Evolutionary conservation across 1,140 invertebrate species (phyloP).

Genomic region (Musca vetustissima): DNA sequence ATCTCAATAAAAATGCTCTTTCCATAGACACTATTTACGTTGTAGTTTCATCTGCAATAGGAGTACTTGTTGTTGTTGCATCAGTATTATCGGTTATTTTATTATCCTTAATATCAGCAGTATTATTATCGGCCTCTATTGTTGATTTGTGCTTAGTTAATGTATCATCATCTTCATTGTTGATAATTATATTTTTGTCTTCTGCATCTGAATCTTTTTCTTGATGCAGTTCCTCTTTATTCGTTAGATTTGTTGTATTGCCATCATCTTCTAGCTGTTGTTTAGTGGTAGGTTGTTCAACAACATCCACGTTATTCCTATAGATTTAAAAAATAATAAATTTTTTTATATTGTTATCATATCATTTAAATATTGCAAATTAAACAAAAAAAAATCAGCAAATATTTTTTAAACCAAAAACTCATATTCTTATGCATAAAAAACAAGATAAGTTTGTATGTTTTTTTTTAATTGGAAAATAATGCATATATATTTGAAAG

Average conservation of each 20-base stretch:
- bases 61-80: not conserved
- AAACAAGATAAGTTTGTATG: too few relatives aligned
- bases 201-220: not conserved
- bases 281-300: not conserved
- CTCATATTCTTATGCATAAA: too few relatives aligned
- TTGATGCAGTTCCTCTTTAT: conserved; percentile 9
- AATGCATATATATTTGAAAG: too few relatives aligned
- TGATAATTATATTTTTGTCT: not conserved
- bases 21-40: not conserved
- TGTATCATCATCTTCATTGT: not conserved
- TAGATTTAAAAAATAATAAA: not conserved
- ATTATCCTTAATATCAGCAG: too few relatives aligned
- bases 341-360: not conserved
- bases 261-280: not conserved
- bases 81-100: not conserved
- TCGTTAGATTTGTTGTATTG: not conserved
- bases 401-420: too few relatives aligned
- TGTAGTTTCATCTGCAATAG: not conserved
- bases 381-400: too few relatives aligned
- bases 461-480: too few relatives aligned
- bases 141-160: conserved; percentile 9
- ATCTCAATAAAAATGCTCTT: too few relatives aligned
- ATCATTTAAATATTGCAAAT: too few relatives aligned
- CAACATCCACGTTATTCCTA: conserved; percentile 5
- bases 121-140: too few relatives aligned